Base-by-base conservation (phyloP, 1,140 invertebrate genomes). In the Cyclargus thomasi region DNA sequence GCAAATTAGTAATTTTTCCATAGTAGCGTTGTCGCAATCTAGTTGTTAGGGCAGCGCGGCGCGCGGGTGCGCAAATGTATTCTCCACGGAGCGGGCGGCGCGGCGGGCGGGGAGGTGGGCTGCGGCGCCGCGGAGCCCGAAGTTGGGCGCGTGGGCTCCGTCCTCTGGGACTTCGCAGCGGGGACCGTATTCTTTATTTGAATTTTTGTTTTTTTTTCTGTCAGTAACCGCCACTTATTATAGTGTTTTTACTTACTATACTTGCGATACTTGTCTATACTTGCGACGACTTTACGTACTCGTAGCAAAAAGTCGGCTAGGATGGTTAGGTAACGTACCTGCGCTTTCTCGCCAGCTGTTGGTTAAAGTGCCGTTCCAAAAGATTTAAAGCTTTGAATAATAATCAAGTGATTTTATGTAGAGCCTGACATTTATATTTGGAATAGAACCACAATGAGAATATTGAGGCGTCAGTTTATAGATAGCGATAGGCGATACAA, bases 51-150 rank as follows among this genome's bases (percentile, higher is more conserved):
- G 82, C 81, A 85, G 77, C 84, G 80, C 83, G 80, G 81, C 83
- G 77, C 84, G 80, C 83, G 80, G 81, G 85, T 83, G 86, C 86
- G 85, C 83, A 89, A 89, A 88, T 89, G 85, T 89, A 88, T 89
- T 89, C 86, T 86, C 85, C 74, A 72, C 77, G 85, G 84, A 47
- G 39, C 39, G 69, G 77, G 72, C 77, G 72, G 74, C 70, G 78
- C n/a, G 76, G 80, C 67, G 68, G 73, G 72, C 74, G 70, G 78
- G 72, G 66, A 75, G 70, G 74, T 76, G 78, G 75, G 74, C 71
- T 74, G 75, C 69, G 79, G 76, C 77, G 82, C 81, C 82, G 78
- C 78, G 83, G 83, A 81, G 82, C 81, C 80, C 79, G 84, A 88
- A 88, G 86, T 88, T 88, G 86, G 86, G 86, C 86, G 84, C 86